These are phyloP conservation scores for Mesoclemmys tuberculata DNA, from an alignment of 2,113 vertebrate genomes.

Conservation along the genomic window DNA sequence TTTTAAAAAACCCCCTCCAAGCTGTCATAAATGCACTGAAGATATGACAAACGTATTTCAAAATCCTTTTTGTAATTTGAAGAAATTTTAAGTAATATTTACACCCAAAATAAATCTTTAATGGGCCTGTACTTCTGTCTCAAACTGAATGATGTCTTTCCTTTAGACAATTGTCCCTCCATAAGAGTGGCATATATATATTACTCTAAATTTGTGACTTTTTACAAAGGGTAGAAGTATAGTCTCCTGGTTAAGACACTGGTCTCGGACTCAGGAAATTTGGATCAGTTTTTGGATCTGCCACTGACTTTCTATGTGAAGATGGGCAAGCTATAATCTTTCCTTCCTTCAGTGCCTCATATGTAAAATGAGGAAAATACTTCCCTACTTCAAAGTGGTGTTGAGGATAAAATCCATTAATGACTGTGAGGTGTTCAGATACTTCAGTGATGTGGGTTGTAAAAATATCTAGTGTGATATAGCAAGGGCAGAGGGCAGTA, in stretches of 20 bases:
- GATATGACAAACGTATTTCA: conserved; percentile 71
- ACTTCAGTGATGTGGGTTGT: neutral
- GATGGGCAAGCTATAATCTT: neutral
- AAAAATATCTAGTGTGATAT: neutral
- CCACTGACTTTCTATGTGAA: neutral
- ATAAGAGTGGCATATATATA: neutral
- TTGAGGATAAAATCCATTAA: neutral
- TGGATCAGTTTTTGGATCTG: neutral
- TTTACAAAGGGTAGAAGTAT: neutral
- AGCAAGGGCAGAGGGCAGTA: too few species aligned
- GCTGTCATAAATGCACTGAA: conserved; percentile 74
- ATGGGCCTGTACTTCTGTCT: conserved; percentile 46
- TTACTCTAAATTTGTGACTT: neutral
- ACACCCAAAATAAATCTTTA: conserved; percentile 63
- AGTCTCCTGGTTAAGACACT: neutral
- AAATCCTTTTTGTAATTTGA: conserved; percentile 72
- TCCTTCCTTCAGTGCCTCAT: neutral
- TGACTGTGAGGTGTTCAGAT: neutral
- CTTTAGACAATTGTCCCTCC: neutral
- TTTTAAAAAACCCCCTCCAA: conserved; percentile 60
- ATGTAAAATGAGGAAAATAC: neutral
- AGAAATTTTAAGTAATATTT: conserved; percentile 62
- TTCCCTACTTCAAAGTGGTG: neutral
- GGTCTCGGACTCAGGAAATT: neutral
- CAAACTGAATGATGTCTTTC: conserved; percentile 30